A percentile compares a stretch with the other conserved stretches of the same genome.
These are phyloP conservation scores for Parapristionchus giblindavisi DNA, from an alignment of 2,888 invertebrate species.

Conservation along the genomic window DNA sequence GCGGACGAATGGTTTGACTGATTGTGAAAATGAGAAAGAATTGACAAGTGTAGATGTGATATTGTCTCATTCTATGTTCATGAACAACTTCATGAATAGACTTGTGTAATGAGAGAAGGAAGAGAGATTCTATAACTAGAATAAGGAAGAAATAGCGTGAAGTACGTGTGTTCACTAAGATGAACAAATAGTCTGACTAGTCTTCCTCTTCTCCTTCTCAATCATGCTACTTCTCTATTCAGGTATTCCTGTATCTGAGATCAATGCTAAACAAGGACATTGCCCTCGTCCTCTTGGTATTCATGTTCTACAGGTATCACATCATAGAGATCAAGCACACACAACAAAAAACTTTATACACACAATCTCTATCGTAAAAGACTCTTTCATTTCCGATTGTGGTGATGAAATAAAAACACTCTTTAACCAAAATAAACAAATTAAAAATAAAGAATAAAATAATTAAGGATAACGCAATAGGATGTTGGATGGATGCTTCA, in stretches of 20 bases:
- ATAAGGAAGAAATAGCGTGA: too few species aligned
- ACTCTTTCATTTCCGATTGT: background rate
- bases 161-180: too few species aligned
- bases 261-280: constrained; percentile 66
- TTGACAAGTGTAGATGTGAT: too few species aligned
- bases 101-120: background rate
- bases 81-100: background rate
- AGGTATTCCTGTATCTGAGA: constrained; percentile 67
- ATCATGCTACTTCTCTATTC: constrained; percentile 38
- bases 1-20: too few species aligned
- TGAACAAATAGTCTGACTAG: too few species aligned
- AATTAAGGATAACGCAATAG: constrained; percentile 58
- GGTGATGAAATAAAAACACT: background rate
- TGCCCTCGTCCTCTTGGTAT: constrained; percentile 67
- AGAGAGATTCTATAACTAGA: too few species aligned
- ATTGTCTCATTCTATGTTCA: too few species aligned
- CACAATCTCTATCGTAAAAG: background rate
- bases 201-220: background rate
- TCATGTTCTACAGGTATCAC: constrained; percentile 48
- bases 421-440: background rate
- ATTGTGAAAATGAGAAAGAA: too few species aligned
- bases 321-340: background rate
- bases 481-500: constrained; percentile 68
- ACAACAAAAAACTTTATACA: background rate
- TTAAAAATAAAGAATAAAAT: background rate